Evolutionary conservation across 2,888 invertebrate species (phyloP), one percentile per base, ranked within the genome.

Genomic region (Phasia obesa): DNA sequence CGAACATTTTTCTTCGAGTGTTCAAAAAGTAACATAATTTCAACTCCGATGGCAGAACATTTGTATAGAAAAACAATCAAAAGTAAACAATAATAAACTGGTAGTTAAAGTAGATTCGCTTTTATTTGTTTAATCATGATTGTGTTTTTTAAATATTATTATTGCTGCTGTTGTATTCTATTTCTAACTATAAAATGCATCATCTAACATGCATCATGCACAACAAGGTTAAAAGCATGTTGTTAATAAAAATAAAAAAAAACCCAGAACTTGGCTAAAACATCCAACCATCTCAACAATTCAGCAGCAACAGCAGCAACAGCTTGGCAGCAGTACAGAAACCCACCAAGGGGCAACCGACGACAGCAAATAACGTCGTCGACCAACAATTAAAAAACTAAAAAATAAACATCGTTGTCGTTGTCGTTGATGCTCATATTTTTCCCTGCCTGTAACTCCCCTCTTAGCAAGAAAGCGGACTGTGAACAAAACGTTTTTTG

Each of bases 131-230:
- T 79, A 83, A 79, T 79, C 74, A 79, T 79, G 75, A 55, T 75
- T 35, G 51, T 53, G 64, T 51, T 57, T 19, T 55, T 64, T 19
- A n/a, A 31, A 35, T 73, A 13, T 35, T 38, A 11, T 49, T 55
- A 15, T 53, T 60, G 51, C 31, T 71, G 53, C 31, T 65, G 59
- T 35, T 65, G 64, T 59, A 42, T 64, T 64, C 53, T 71, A 71
- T 65, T 75, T 79, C 79, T 55, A 75, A 79, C 83, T 70, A 83
- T 79, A 79, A 83, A 83, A 83, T 83, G 83, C 83, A 79, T 83
- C 83, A 83, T 83, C 83, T 79, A 75, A 83, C 79, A 83, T 71
- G 59, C 65, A 75, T 59, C 65, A 65, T 75, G 74, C 70, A 71
- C 75, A 70, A 75, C 83, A 83, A 83, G 83, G 83, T 83, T 79